Conservation (phyloP, 2,888 invertebrate genomes). For the Netelia fuscicornis region DNA sequence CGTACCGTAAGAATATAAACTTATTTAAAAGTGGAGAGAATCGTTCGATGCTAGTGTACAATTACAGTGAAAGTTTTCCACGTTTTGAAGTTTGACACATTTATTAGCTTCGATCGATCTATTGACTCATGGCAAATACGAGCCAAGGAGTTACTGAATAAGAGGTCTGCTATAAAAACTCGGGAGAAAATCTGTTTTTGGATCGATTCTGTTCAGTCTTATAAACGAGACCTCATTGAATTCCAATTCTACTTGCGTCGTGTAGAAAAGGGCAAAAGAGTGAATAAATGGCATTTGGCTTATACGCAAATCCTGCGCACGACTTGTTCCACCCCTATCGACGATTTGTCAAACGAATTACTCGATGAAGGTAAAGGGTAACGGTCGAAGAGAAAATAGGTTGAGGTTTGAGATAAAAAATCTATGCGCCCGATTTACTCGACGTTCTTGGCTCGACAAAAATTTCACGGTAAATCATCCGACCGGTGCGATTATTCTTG, state of each 20-base stretch:
- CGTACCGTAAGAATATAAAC: constrained; percentile 37
- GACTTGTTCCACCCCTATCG: constrained; percentile 28
- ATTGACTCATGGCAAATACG: background rate
- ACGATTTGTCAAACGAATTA: constrained; percentile 57
- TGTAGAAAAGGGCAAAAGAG: background rate
- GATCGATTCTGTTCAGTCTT: constrained; percentile 2
- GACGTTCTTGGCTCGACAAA: constrained; percentile 40
- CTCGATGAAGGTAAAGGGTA: constrained; percentile 33
- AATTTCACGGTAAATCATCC: constrained; percentile 56
- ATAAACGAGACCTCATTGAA: constrained; percentile 55
- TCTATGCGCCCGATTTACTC: constrained; percentile 50
- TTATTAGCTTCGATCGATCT: constrained; percentile 17
- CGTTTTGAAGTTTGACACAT: background rate
- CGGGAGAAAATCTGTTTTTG: background rate
- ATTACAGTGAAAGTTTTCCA: background rate
- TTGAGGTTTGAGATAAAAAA: constrained; percentile 25
- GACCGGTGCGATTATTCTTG: constrained; percentile 47
- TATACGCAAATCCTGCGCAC: constrained; percentile 52
- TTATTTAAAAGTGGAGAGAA: constrained; percentile 4
- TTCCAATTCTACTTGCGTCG: constrained; percentile 41
- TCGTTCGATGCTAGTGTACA: background rate
- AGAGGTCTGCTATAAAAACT: background rate
- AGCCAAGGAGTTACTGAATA: background rate
- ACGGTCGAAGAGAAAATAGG: constrained; percentile 33
- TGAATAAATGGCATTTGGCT: constrained; percentile 24